Conservation (phyloP, 2,888 invertebrate species). For the Peribatodes rhomboidaria region DNA sequence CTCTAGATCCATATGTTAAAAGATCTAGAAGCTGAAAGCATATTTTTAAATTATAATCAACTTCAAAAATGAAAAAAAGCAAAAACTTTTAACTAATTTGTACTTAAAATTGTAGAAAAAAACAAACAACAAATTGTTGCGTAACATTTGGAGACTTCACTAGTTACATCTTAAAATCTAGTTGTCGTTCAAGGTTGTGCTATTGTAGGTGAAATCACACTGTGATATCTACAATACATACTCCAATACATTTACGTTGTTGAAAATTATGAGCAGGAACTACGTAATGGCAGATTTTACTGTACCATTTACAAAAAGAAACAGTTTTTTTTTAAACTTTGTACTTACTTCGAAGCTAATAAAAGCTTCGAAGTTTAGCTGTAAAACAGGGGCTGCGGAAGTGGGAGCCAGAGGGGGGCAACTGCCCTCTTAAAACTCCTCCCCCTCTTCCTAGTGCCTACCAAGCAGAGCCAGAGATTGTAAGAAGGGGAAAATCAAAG, state of each 20-base stretch:
- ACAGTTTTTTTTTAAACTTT: background rate
- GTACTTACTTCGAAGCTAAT: too few relatives aligned
- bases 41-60: too few relatives aligned
- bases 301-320: background rate
- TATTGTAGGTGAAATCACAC: constrained; percentile 12
- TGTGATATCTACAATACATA: constrained; percentile 16
- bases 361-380: too few relatives aligned
- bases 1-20: constrained; percentile 72
- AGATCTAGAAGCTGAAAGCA: constrained; percentile 55
- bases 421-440: too few relatives aligned
- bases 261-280: constrained; percentile 7
- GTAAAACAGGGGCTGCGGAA: too few relatives aligned
- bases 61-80: background rate
- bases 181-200: constrained; percentile 1
- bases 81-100: constrained; percentile 8
- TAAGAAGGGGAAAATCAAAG: too few relatives aligned
- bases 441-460: too few relatives aligned
- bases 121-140: too few relatives aligned
- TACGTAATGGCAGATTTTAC: constrained; percentile 13
- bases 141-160: too few relatives aligned
- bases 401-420: too few relatives aligned
- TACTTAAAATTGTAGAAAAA: background rate
- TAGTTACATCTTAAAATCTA: background rate
- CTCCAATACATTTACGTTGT: constrained; percentile 4
- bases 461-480: too few relatives aligned